phyloP scores from a whole-genome alignment of 2,888 invertebrate species.

The Pheosia gnoma region DNA sequence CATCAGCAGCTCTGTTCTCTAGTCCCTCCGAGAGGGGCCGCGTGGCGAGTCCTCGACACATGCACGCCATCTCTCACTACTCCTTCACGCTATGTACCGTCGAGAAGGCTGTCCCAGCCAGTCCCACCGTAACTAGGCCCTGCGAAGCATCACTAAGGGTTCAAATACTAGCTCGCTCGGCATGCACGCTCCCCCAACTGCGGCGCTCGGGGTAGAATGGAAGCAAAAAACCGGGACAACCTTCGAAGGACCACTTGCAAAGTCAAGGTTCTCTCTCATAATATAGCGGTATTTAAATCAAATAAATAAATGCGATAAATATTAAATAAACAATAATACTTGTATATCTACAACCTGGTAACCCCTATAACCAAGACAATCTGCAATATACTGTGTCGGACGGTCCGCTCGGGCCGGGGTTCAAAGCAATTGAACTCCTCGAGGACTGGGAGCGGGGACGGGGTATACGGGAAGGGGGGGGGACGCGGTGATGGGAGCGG shows the following conservation, averaged over 20 bases:
- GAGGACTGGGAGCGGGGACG: slow-evolving; percentile 45
- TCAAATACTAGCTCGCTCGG: slow-evolving; percentile 61
- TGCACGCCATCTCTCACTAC: slow-evolving; percentile 37
- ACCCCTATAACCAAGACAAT: slow-evolving; percentile 81
- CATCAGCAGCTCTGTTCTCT: slow-evolving; percentile 53
- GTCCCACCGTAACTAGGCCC: slow-evolving; percentile 59
- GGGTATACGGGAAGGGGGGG: slow-evolving; percentile 39
- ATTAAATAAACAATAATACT: slow-evolving; percentile 76
- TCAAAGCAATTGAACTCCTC: slow-evolving; percentile 76
- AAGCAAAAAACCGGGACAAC: slow-evolving; percentile 85
- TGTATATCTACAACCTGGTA: slow-evolving; percentile 80
- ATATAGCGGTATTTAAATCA: slow-evolving; percentile 73
- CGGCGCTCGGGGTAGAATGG: slow-evolving; percentile 76
- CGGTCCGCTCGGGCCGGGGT: slow-evolving; percentile 59
- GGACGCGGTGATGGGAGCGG: slow-evolving; percentile 21
- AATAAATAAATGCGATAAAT: slow-evolving; percentile 83
- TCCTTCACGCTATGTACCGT: slow-evolving; percentile 55
- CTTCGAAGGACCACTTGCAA: slow-evolving; percentile 81
- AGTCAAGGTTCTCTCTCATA: slow-evolving; percentile 63
- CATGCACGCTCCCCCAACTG: slow-evolving; percentile 77
- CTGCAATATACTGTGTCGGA: slow-evolving; percentile 73
- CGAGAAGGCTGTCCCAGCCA: slow-evolving; percentile 82
- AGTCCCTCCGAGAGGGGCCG: slow-evolving; percentile 41
- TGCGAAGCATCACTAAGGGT: slow-evolving; percentile 71
- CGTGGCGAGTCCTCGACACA: slow-evolving; percentile 47